These are phyloP conservation scores for Notocelia uddmanniana DNA, from an alignment of 2,888 invertebrate species.

Conservation along the genomic window DNA sequence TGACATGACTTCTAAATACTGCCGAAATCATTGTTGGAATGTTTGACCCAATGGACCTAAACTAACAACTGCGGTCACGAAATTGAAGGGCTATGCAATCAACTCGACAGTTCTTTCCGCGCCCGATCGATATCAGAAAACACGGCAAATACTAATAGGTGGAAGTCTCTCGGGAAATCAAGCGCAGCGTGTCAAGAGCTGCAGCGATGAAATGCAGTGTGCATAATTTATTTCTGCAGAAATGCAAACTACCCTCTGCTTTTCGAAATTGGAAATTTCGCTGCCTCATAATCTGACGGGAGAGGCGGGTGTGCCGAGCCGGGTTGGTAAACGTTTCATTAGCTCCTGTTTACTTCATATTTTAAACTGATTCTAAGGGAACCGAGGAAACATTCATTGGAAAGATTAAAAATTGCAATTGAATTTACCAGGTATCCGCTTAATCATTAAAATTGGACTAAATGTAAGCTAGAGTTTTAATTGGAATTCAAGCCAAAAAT, in stretches of 20 bases:
- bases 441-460: not conserved
- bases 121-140: constrained; percentile 21
- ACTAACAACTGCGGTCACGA: not conserved
- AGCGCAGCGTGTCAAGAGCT: constrained; percentile 32
- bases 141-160: constrained; percentile 32
- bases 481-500: too few species aligned
- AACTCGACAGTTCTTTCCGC: constrained; percentile 13
- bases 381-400: not conserved
- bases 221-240: constrained; percentile 43
- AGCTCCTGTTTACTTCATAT: constrained; percentile 14
- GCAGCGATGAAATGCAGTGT: constrained; percentile 40
- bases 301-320: not conserved
- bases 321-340: constrained; percentile 24
- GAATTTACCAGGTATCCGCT: not conserved
- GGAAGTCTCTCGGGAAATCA: constrained; percentile 36
- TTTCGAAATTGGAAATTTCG: constrained; percentile 32
- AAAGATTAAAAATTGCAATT: not conserved
- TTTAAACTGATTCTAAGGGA: not conserved
- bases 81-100: not conserved
- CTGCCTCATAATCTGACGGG: constrained; percentile 29
- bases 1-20: too few species aligned
- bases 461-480: too few species aligned
- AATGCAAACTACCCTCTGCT: constrained; percentile 29
- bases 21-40: not conserved
- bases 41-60: not conserved